These are phyloP conservation scores for Drosophila infuscata DNA, from an alignment of 2,888 invertebrate genomes.

Conservation along the genomic window DNA sequence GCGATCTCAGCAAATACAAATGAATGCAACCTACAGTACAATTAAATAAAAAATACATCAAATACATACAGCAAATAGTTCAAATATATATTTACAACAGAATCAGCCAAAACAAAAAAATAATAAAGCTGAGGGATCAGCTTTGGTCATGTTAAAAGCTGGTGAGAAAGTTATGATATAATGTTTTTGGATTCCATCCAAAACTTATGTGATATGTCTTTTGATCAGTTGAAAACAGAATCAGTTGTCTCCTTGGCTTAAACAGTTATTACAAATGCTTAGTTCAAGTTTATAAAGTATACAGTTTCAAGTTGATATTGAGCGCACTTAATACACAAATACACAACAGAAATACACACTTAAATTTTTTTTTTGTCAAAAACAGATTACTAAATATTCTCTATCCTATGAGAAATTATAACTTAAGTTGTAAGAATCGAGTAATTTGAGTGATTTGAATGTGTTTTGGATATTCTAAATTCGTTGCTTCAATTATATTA, in stretches of 20 bases:
- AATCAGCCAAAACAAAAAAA: slow-evolving; percentile 30
- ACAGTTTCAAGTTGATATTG: slow-evolving; percentile 42
- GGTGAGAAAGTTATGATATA: slow-evolving; percentile 31
- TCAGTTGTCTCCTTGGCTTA: slow-evolving; percentile 42
- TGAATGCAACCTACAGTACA: slow-evolving; percentile 69
- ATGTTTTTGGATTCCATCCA: slow-evolving; percentile 14
- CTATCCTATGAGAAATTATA: background rate
- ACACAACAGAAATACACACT: slow-evolving; percentile 13
- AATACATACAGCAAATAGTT: slow-evolving; percentile 72
- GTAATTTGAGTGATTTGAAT: background rate
- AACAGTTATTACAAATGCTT: slow-evolving; percentile 38
- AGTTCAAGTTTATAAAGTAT: slow-evolving; percentile 43
- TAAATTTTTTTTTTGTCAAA: background rate
- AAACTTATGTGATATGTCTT: slow-evolving; percentile 55
- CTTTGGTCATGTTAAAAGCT: slow-evolving; percentile 13
- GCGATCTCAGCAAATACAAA: slow-evolving; percentile 74
- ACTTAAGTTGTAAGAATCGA: background rate
- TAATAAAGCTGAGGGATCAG: slow-evolving; percentile 20
- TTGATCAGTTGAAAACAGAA: slow-evolving; percentile 23
- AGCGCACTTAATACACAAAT: slow-evolving; percentile 9
- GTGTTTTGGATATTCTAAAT: background rate
- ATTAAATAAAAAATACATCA: slow-evolving; percentile 42
- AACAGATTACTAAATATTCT: background rate
- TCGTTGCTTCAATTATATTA: background rate
- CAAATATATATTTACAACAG: slow-evolving; percentile 57